These are phyloP conservation scores for Brienomyrus longianalis DNA, from an alignment of 2,113 vertebrate genomes.

Conservation along the genomic window DNA sequence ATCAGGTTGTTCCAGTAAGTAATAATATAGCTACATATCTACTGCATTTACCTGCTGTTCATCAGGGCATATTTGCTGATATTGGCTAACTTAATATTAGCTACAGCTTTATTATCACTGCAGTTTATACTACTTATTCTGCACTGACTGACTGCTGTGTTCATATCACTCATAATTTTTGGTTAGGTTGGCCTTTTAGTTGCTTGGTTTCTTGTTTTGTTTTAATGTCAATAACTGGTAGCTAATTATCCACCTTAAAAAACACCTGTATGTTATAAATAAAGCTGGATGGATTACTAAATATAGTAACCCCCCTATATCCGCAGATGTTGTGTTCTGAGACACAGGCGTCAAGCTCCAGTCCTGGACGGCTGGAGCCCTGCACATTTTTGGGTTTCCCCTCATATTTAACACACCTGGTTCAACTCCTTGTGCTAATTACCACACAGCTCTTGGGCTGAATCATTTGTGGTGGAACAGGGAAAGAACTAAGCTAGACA, in stretches of 20 bases:
- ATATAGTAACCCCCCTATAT: no score
- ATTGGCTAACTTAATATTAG: background rate
- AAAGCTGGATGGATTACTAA: background rate
- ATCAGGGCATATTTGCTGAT: background rate
- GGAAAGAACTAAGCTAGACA: no score
- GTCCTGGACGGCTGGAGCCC: no score
- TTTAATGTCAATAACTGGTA: background rate
- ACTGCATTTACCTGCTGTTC: background rate
- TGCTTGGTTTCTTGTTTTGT: background rate
- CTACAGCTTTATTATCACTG: background rate
- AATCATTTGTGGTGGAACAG: no score
- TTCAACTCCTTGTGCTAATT: no score
- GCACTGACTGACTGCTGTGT: background rate
- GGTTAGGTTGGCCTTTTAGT: background rate
- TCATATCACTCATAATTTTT: background rate
- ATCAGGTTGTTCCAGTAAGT: background rate
- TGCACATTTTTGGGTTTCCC: no score
- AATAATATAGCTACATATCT: background rate
- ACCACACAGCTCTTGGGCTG: no score
- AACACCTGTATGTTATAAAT: background rate
- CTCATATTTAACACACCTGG: no score
- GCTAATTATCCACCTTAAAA: background rate
- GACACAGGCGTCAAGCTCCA: no score
- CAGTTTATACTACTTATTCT: background rate
- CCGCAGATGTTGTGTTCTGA: no score